Percentiles rank a stretch among this genome's conserved stretches.
Conservation (phyloP, 1,140 invertebrate species). For the Drosophila pseudoananassae region DNA sequence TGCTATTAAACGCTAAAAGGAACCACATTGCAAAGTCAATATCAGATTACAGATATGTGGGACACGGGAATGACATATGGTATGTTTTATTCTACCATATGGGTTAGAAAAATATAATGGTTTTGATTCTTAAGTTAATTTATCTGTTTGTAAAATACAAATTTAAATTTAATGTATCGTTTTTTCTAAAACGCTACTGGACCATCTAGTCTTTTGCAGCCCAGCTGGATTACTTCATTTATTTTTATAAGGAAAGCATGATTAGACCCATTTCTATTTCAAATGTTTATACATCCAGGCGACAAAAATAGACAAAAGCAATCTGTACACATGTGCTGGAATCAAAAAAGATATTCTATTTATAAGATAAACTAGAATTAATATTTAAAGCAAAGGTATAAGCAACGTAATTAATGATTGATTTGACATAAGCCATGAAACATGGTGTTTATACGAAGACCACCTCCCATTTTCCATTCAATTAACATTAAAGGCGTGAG, state of each 20-base stretch:
- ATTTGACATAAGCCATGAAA: background rate
- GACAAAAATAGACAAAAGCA: background rate
- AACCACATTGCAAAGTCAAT: slow-evolving; percentile 28
- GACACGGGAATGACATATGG: too few species aligned
- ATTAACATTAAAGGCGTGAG: background rate
- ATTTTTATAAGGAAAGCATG: background rate
- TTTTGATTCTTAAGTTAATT: background rate
- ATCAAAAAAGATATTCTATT: background rate
- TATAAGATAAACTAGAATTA: background rate
- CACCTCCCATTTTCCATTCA: background rate
- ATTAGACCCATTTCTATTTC: background rate
- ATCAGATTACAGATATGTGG: slow-evolving; percentile 20
- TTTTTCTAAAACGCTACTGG: too few species aligned
- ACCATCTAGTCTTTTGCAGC: too few species aligned
- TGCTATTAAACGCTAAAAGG: slow-evolving; percentile 20
- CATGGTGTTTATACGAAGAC: background rate
- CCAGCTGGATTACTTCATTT: background rate
- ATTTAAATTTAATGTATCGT: too few species aligned
- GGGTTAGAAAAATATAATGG: too few species aligned
- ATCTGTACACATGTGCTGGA: background rate
- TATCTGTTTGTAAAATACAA: background rate
- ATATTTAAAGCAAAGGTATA: background rate
- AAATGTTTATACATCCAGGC: background rate
- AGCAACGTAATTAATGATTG: background rate
- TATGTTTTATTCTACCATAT: too few species aligned